These are phyloP conservation scores for Creontiades dilutus DNA, from an alignment of 2,888 invertebrate species.

Conservation along the genomic window DNA sequence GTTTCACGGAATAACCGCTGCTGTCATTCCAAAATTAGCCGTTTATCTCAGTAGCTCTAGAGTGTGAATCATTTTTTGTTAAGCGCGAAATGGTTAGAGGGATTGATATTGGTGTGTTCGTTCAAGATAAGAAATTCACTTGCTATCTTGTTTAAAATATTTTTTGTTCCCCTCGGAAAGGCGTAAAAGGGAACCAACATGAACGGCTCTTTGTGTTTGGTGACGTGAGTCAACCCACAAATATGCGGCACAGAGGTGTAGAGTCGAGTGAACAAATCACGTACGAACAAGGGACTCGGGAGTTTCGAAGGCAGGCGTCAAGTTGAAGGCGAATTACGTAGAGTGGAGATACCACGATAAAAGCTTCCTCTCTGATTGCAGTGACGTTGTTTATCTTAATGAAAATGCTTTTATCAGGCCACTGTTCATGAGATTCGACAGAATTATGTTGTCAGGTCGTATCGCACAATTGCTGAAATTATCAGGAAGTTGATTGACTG, in stretches of 20 bases:
- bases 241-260: conserved; percentile 20
- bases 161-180: neutral
- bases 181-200: neutral
- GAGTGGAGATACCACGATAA: conserved; percentile 1
- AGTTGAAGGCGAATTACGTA: neutral
- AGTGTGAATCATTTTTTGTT: neutral
- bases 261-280: conserved; percentile 22
- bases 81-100: neutral
- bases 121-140: neutral
- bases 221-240: conserved; percentile 54
- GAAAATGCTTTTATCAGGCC: too few species aligned
- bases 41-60: neutral
- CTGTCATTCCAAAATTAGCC: conserved; percentile 3
- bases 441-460: too few species aligned
- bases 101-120: neutral
- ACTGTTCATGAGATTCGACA: too few species aligned
- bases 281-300: conserved; percentile 55
- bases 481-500: too few species aligned
- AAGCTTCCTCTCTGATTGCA: neutral
- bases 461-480: too few species aligned
- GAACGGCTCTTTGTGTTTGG: neutral
- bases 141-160: neutral
- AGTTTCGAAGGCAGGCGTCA: neutral
- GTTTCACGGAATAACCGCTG: neutral
- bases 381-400: too few species aligned